Percentiles rank a stretch among this genome's conserved stretches.
phyloP scores from a whole-genome alignment of 1,140 invertebrate species.

The Drosophila navojoa region DNA sequence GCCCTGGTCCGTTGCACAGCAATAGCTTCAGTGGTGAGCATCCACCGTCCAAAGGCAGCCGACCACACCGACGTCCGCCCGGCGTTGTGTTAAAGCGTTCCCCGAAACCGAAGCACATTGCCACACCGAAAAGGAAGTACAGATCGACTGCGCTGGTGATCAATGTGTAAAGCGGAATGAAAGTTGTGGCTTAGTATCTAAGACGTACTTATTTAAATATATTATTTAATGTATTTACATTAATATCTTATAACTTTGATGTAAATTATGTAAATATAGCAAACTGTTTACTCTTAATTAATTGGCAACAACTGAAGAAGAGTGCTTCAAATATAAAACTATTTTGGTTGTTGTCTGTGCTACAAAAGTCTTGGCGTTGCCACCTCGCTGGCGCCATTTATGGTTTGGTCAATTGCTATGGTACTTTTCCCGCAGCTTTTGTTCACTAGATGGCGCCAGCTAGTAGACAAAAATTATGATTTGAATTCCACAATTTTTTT shows the following conservation, averaged over 20 bases:
- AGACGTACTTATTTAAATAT: constrained; percentile 40
- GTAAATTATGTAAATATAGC: constrained; percentile 54
- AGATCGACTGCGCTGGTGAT: constrained; percentile 73
- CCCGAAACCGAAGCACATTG: constrained; percentile 54
- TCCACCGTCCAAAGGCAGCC: constrained; percentile 41
- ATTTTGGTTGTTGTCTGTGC: constrained; percentile 18
- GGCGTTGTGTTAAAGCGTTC: constrained; percentile 47
- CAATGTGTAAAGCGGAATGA: constrained; percentile 56
- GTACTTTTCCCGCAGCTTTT: no score
- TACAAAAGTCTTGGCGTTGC: neutral
- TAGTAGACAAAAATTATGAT: neutral
- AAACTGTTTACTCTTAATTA: constrained; percentile 9
- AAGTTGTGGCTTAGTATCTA: constrained; percentile 20
- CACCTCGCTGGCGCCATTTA: constrained; percentile 2
- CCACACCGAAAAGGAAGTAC: constrained; percentile 69
- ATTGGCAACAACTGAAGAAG: neutral
- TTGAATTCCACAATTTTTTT: no score
- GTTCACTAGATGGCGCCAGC: constrained; percentile 5
- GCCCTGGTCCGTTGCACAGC: constrained; percentile 49
- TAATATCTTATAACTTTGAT: constrained; percentile 37
- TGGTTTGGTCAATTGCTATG: neutral
- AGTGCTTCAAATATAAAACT: neutral
- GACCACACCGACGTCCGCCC: constrained; percentile 52
- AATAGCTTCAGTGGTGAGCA: constrained; percentile 51
- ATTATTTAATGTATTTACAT: constrained; percentile 29